Evolutionary conservation across 2,888 invertebrate species (phyloP).

Genomic region (Silvanus unidentatus): DNA sequence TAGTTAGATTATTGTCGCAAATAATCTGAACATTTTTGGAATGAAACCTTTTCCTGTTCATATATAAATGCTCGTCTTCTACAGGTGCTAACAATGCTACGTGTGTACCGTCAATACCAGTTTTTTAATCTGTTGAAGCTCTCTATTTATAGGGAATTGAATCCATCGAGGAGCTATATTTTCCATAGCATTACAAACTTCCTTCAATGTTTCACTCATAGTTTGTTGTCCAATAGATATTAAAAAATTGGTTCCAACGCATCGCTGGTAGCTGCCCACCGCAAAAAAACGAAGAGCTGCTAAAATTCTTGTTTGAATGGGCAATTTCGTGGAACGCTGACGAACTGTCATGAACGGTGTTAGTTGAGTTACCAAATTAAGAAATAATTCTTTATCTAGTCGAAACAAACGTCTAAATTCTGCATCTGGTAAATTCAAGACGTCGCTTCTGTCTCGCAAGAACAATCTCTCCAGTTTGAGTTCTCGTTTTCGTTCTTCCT

Average conservation of each 20-base stretch:
- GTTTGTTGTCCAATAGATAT: background rate
- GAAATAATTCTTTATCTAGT: background rate
- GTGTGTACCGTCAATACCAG: conserved; percentile 12
- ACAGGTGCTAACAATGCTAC: conserved; percentile 10
- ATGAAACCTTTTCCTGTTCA: conserved; percentile 12
- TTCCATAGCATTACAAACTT: background rate
- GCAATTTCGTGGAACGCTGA: background rate
- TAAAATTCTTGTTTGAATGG: background rate
- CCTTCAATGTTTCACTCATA: background rate
- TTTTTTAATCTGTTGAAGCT: no score
- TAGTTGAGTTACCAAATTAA: background rate
- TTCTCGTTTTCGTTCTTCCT: background rate
- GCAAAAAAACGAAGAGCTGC: conserved; percentile 1
- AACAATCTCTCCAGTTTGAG: background rate
- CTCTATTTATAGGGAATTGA: no score
- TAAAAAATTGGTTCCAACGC: background rate
- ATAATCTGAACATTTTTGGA: conserved; percentile 14
- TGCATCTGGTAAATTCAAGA: background rate
- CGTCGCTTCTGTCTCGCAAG: background rate
- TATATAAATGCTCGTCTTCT: conserved; percentile 13
- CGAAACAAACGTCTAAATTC: background rate
- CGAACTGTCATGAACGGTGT: background rate
- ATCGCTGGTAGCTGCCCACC: background rate
- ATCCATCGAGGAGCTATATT: background rate
- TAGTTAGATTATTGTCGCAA: conserved; percentile 10